phyloP scores from a whole-genome alignment of 2,888 invertebrate species.

The Pristionchus exspectatus region DNA sequence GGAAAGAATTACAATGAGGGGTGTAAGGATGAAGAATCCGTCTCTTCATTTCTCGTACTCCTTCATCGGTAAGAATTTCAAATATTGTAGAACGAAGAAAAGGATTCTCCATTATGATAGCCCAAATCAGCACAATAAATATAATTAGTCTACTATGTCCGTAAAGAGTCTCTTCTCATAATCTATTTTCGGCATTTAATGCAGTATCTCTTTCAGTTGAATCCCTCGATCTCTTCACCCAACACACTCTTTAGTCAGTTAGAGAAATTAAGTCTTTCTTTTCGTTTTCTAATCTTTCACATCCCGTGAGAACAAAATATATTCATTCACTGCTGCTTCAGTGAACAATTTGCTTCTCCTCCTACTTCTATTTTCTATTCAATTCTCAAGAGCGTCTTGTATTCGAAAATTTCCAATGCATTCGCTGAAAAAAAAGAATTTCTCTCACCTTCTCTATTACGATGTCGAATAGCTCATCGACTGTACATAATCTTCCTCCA shows the following conservation, averaged over 20 bases:
- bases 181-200: neutral
- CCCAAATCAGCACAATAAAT: no score
- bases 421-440: neutral
- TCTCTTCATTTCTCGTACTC: neutral
- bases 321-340: neutral
- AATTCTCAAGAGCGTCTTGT: no score
- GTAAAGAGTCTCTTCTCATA: neutral
- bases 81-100: no score
- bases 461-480: neutral
- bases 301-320: neutral
- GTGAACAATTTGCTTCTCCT: neutral
- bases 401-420: no score
- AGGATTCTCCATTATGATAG: no score
- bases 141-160: no score
- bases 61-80: neutral
- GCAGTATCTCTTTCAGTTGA: neutral
- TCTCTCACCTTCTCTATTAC: neutral
- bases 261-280: conserved; percentile 11
- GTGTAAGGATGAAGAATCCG: no score
- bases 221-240: neutral
- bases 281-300: neutral
- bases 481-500: neutral
- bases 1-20: no score
- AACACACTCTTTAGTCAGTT: neutral
- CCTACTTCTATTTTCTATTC: no score